These are phyloP conservation scores for Brachyhypopomus gauderio DNA, from an alignment of 2,113 vertebrate species.

Conservation along the genomic window DNA sequence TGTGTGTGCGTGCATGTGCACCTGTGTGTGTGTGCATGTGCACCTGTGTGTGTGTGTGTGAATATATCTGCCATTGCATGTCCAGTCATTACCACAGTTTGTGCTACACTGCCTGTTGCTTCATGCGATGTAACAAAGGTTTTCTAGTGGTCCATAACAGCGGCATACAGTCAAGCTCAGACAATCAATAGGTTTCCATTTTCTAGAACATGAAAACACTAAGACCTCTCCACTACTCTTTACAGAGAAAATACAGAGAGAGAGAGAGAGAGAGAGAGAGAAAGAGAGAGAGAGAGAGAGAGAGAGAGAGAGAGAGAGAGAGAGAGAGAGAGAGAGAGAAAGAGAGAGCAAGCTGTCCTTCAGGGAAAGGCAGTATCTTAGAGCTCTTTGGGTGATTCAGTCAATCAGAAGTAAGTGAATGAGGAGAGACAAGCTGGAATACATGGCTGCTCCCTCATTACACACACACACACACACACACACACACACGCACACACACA, in stretches of 20 bases:
- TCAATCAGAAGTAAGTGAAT: slow-evolving; percentile 21
- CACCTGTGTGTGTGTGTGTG: no score
- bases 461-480: no score
- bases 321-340: no score
- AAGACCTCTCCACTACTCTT: neutral
- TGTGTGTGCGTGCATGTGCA: no score
- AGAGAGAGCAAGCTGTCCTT: no score
- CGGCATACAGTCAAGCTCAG: neutral
- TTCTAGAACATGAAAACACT: slow-evolving; percentile 6
- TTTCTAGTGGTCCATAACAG: neutral
- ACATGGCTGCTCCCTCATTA: neutral
- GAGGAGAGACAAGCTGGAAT: slow-evolving; percentile 17
- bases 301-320: no score
- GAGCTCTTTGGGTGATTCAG: neutral
- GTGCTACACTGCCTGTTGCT: neutral
- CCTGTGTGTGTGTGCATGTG: no score
- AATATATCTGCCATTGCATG: neutral
- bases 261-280: no score
- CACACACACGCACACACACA: no score
- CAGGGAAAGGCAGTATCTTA: no score
- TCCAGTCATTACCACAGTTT: neutral
- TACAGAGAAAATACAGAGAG: neutral
- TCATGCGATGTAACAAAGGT: neutral
- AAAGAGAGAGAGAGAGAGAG: no score
- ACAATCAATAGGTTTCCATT: slow-evolving; percentile 14